Percentiles rank a stretch among this genome's conserved stretches.
Conservation (phyloP, 2,797 vertebrate species). For the Sebastes flavidus region DNA sequence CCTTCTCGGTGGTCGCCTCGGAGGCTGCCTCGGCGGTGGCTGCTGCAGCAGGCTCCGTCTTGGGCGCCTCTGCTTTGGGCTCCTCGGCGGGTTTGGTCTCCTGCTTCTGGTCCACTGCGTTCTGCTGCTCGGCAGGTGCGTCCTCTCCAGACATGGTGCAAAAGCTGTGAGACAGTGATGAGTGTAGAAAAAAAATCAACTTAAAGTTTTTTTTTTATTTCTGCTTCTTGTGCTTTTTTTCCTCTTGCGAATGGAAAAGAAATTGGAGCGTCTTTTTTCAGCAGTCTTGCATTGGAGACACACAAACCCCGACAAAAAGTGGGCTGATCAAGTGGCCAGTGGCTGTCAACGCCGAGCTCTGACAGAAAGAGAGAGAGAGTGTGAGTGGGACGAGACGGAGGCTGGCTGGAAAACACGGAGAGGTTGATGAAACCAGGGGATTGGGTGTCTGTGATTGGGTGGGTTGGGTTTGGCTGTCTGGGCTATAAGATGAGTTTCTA, state of each 20-base stretch:
- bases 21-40: slow-evolving; percentile 50
- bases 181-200: slow-evolving; percentile 33
- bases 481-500: slow-evolving; percentile 13
- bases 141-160: slow-evolving; percentile 86
- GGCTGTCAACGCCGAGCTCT: slow-evolving; percentile 79
- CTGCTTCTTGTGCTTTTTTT: slow-evolving; percentile 15
- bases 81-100: slow-evolving; percentile 81
- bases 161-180: slow-evolving; percentile 54
- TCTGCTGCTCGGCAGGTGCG: slow-evolving; percentile 86
- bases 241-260: slow-evolving; percentile 39
- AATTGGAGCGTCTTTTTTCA: slow-evolving; percentile 64
- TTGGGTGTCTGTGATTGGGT: slow-evolving; percentile 47
- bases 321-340: slow-evolving; percentile 78
- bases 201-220: slow-evolving; percentile 18
- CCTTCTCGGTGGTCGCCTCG: slow-evolving; percentile 71
- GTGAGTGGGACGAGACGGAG: slow-evolving; percentile 75
- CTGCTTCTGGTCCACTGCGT: slow-evolving; percentile 85
- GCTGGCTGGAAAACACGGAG: slow-evolving; percentile 79
- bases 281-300: slow-evolving; percentile 67
- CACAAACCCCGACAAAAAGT: slow-evolving; percentile 74
- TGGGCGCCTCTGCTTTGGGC: slow-evolving; percentile 80
- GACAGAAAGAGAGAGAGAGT: slow-evolving; percentile 44
- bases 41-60: slow-evolving; percentile 72
- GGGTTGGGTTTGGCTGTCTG: slow-evolving; percentile 20
- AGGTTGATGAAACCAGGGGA: slow-evolving; percentile 33